phyloP scores from a whole-genome alignment of 2,797 vertebrate species.

The Enteromius radiatus region DNA sequence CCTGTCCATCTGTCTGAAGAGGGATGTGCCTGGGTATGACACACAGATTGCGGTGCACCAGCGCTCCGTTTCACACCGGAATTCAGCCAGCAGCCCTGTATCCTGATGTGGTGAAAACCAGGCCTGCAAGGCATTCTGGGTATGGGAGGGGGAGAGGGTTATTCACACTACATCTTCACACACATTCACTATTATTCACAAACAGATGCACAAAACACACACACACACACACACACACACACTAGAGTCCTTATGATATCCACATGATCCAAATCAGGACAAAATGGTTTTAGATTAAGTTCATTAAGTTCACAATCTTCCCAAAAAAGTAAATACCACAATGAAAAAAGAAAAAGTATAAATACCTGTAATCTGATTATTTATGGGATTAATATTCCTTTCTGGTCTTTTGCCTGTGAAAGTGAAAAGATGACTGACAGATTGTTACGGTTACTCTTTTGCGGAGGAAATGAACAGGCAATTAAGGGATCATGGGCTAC shows the following conservation, averaged over 20 bases:
- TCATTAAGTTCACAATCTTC: neutral
- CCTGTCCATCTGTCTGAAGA: constrained; percentile 74
- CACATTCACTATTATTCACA: constrained; percentile 26
- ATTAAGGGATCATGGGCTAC: constrained; percentile 55
- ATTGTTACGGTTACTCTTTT: constrained; percentile 68
- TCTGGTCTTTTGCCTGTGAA: constrained; percentile 7
- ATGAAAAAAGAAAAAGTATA: neutral
- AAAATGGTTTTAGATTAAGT: neutral
- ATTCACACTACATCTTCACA: constrained; percentile 50
- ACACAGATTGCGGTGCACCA: constrained; percentile 88
- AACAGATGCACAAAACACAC: constrained; percentile 6
- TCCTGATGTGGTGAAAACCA: constrained; percentile 98
- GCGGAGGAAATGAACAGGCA: constrained; percentile 73
- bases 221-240: neutral
- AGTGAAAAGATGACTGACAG: constrained; percentile 72
- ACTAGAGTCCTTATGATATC: neutral
- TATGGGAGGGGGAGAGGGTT: constrained; percentile 63
- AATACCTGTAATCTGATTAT: neutral
- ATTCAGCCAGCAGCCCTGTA: constrained; percentile 93
- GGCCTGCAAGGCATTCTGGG: constrained; percentile 69
- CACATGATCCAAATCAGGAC: constrained; percentile 15
- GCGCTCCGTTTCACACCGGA: constrained; percentile 94
- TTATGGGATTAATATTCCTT: neutral
- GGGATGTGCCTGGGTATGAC: constrained; percentile 82
- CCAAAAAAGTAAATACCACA: neutral